Evolutionary conservation across 1,140 invertebrate genomes (phyloP).

Genomic region (Eueides isabella): DNA sequence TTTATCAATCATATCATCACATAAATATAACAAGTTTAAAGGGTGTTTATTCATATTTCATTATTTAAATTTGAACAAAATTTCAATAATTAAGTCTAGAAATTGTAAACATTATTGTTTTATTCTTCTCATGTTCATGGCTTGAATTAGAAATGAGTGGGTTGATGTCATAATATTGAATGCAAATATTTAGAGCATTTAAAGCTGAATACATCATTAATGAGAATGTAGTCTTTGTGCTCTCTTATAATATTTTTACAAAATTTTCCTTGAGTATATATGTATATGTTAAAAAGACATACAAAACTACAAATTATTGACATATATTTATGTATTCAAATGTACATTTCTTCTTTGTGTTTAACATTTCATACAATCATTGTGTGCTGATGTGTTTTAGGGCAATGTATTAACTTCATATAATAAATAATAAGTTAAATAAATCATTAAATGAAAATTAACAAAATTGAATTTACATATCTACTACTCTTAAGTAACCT

Average conservation of each 20-base stretch:
- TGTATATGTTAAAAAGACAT: neutral
- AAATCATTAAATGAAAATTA: no score
- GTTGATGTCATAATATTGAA: conserved; percentile 57
- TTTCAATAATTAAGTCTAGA: neutral
- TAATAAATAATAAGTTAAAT: no score
- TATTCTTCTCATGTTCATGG: conserved; percentile 28
- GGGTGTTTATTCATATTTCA: neutral
- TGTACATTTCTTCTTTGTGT: no score
- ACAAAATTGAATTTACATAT: no score
- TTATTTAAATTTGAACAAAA: neutral
- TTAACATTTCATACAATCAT: conserved; percentile 7
- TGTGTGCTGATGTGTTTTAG: conserved; percentile 19
- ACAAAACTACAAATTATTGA: no score
- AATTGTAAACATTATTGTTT: neutral
- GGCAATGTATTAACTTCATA: conserved; percentile 19
- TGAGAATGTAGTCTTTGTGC: neutral
- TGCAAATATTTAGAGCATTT: conserved; percentile 50
- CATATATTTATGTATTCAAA: no score
- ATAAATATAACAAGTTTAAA: neutral
- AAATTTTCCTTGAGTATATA: neutral
- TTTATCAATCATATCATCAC: neutral
- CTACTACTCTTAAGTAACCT: no score
- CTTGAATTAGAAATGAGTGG: conserved; percentile 39
- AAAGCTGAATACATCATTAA: neutral
- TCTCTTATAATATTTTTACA: neutral